Base-by-base conservation (phyloP, 1,140 invertebrate genomes). In the Lasioglossum albipes region DNA sequence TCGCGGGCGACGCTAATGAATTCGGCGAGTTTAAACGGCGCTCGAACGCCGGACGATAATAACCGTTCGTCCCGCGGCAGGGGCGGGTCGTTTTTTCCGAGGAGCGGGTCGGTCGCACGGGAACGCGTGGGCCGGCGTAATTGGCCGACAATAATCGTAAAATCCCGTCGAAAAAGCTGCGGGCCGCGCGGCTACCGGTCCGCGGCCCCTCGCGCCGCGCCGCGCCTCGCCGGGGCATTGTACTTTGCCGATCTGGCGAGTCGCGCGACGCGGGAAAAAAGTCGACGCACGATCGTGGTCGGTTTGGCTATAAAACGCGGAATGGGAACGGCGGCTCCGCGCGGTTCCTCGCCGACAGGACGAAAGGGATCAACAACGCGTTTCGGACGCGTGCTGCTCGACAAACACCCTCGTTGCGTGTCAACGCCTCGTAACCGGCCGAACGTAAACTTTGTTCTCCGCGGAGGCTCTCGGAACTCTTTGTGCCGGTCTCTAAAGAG, bases 71-170 rank as follows among this genome's bases (percentile, higher is more conserved):
- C 16, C 31, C 22, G 41, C 18, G 9, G 52, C 20, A 4, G 36
- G 20, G 57, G n/a, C 41, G 18, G 6, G 0, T 27, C n/a, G 22
- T 10, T 41, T 61, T 12, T 72, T 57, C 27, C 4, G 10, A 9
- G 6, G 0, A 10, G 18, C 12, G 9, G 1, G 20, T 22, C 65
- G 3, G 20, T 65, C 18, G 62, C 62, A 13, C 12, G 62, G 31
- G 36, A 42, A 7, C 64, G 7, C 49, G 10, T 7, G 20, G 41
- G 7, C n/a, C n/a, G 18, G 22, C 36, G 71, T 73, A 73, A 73
- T 73, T 62, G n/a, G 57, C 41, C 13, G 22, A 62, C 71, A 45
- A 49, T 62, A 73, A 73, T 62, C 57, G 71, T 73, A 73, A 73
- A 73, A 4, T 61, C n/a, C 18, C 12, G 41, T 20, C 16, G 41